Evolutionary conservation across 2,797 vertebrate species (phyloP).

Genomic region (Craterocephalus amniculus): DNA sequence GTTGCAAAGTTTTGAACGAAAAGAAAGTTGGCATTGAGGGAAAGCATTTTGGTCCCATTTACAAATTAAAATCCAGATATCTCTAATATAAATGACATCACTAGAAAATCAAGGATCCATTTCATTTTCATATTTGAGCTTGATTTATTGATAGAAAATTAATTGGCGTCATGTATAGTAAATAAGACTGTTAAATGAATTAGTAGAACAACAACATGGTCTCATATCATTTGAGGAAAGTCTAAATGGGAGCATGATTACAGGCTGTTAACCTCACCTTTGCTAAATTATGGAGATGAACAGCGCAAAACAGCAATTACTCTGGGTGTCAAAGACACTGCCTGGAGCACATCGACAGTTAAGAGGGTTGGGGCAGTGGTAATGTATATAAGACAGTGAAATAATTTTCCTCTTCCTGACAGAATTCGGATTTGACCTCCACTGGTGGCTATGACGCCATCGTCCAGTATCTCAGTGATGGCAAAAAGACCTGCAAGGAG

Average conservation of each 20-base stretch:
- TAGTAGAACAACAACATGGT: background rate
- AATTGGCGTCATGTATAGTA: background rate
- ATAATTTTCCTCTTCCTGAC: constrained; percentile 31
- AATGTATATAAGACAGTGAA: no score
- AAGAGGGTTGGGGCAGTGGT: background rate
- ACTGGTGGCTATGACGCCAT: constrained; percentile 90
- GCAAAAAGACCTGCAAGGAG: constrained; percentile 94
- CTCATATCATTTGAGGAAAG: background rate
- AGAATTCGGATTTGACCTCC: constrained; percentile 89
- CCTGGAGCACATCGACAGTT: background rate
- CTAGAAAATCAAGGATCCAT: background rate
- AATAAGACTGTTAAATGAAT: background rate
- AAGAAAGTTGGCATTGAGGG: background rate
- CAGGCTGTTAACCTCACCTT: constrained; percentile 36
- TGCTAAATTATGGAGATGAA: constrained; percentile 71
- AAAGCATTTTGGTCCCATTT: background rate
- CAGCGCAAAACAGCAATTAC: constrained; percentile 61
- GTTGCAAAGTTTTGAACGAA: background rate
- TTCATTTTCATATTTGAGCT: background rate
- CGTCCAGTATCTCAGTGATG: constrained; percentile 91
- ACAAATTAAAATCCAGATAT: background rate
- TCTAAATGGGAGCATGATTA: constrained; percentile 46
- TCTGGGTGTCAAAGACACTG: constrained; percentile 7
- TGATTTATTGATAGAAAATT: background rate
- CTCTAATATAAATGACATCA: background rate